These are phyloP conservation scores for Dyspetes luteomarginatus DNA, from an alignment of 2,888 invertebrate genomes.

Conservation along the genomic window DNA sequence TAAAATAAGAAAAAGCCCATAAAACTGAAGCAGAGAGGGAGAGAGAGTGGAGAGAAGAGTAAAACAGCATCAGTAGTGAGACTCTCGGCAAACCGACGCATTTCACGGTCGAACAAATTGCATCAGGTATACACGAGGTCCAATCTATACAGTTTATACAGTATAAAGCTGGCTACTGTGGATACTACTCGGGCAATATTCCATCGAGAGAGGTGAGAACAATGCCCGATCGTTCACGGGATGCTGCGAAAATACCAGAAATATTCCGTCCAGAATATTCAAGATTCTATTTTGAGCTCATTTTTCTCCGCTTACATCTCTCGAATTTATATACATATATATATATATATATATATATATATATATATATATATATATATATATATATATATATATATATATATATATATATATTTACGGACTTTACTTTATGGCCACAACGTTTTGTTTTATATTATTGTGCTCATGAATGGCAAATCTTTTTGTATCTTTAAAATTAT, in stretches of 20 bases:
- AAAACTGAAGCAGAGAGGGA: slow-evolving; percentile 38
- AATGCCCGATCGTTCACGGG: slow-evolving; percentile 55
- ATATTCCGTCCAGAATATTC: slow-evolving; percentile 44
- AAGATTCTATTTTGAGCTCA: slow-evolving; percentile 35
- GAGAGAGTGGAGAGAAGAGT: slow-evolving; percentile 25
- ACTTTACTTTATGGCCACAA: too few species aligned
- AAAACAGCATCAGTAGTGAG: slow-evolving; percentile 39
- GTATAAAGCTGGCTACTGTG: slow-evolving; percentile 27
- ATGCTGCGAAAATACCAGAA: slow-evolving; percentile 31
- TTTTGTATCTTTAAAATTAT: too few species aligned
- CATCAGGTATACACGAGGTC: slow-evolving; percentile 58
- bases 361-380: too few species aligned
- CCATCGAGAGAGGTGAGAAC: slow-evolving; percentile 61
- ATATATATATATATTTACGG: too few species aligned
- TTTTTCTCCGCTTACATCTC: not conserved
- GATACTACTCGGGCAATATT: slow-evolving; percentile 41
- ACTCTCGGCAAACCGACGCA: slow-evolving; percentile 62
- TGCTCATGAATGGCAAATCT: too few species aligned
- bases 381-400: too few species aligned
- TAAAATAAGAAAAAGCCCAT: slow-evolving; percentile 17
- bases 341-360: not conserved
- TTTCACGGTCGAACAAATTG: slow-evolving; percentile 68
- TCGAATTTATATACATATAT: slow-evolving; percentile 22
- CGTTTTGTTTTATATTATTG: too few species aligned
- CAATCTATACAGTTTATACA: slow-evolving; percentile 22